phyloP scores from a whole-genome alignment of 2,113 vertebrate genomes.

The Serranochromis macrocephalus region DNA sequence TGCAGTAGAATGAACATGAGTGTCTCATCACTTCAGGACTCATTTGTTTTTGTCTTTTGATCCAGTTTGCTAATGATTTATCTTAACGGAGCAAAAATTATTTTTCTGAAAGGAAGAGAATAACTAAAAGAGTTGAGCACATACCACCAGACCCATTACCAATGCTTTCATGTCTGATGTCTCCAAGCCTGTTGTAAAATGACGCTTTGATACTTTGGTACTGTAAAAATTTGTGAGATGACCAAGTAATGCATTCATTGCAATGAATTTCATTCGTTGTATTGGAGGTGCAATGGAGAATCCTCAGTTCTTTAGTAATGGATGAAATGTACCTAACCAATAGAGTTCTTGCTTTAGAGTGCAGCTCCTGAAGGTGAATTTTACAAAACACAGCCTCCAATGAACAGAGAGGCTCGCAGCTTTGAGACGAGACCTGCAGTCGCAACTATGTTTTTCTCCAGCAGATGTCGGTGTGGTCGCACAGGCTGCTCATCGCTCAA shows the following conservation, averaged over 20 bases:
- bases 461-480: constrained; percentile 31
- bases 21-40: background rate
- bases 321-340: background rate
- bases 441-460: constrained; percentile 26
- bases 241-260: background rate
- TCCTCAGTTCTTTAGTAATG: background rate
- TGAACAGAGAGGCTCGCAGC: background rate
- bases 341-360: background rate
- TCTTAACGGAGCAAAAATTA: background rate
- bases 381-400: background rate
- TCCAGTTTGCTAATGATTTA: background rate
- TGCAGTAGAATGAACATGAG: background rate
- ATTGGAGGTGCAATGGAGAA: background rate
- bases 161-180: background rate
- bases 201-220: background rate
- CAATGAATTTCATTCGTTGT: background rate
- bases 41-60: background rate
- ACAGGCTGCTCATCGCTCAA: background rate
- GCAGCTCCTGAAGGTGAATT: background rate
- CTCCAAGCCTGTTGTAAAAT: background rate
- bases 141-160: background rate
- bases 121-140: background rate
- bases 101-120: background rate
- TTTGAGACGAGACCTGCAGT: background rate
- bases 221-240: background rate